Evolutionary conservation across 2,888 invertebrate genomes (phyloP).

Genomic region (Sipunculus nudus): DNA sequence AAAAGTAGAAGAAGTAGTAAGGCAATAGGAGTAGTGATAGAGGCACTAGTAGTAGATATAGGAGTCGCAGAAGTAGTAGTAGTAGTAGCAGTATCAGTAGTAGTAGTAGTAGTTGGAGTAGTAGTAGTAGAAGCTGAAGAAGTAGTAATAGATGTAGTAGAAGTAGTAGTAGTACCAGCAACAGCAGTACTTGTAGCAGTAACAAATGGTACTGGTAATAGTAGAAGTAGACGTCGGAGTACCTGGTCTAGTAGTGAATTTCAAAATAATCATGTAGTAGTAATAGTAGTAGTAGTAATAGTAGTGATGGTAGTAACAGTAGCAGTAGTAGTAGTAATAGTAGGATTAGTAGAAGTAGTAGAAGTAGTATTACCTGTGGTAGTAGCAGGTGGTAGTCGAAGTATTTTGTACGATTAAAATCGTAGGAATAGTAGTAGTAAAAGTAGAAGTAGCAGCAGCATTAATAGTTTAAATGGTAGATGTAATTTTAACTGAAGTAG

Average conservation of each 20-base stretch:
- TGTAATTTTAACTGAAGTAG: no score
- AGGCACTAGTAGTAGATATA: conserved; percentile 20
- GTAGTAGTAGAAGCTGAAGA: conserved; percentile 12
- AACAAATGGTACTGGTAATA: conserved; percentile 3
- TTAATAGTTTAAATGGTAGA: no score
- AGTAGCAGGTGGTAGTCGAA: no score
- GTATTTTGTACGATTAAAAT: no score
- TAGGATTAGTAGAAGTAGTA: no score
- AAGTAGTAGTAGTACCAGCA: conserved; percentile 15
- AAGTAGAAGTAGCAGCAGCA: no score
- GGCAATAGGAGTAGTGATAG: conserved; percentile 19
- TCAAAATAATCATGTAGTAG: background rate
- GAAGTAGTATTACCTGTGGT: no score
- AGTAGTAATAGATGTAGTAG: conserved; percentile 16
- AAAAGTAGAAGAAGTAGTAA: conserved; percentile 16
- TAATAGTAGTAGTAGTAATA: conserved; percentile 6
- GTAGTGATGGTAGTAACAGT: background rate
- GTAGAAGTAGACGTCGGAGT: conserved; percentile 4
- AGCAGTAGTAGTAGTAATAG: conserved; percentile 5
- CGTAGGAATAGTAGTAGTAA: no score
- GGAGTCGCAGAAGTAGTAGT: conserved; percentile 18
- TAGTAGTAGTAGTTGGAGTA: conserved; percentile 17
- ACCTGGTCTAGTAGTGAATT: background rate
- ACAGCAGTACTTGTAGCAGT: conserved; percentile 11
- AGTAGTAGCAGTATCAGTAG: conserved; percentile 20